Evolutionary conservation across 2,888 invertebrate genomes (phyloP).

Genomic region (Hypomecis atomaria): DNA sequence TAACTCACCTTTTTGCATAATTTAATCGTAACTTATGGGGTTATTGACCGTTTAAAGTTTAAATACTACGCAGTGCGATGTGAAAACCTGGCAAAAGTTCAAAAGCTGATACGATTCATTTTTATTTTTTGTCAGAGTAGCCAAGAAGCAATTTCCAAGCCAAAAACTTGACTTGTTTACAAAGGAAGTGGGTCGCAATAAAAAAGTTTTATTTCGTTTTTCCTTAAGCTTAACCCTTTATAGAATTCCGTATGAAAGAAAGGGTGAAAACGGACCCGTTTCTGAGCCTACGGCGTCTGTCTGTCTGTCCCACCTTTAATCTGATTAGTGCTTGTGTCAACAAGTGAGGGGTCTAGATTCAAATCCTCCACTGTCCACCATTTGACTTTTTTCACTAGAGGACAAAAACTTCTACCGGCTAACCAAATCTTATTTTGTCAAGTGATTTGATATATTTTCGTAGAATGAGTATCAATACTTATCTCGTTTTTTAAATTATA

Average conservation of each 20-base stretch:
- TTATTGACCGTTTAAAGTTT: slow-evolving; percentile 49
- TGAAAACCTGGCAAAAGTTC: slow-evolving; percentile 53
- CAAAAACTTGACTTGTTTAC: slow-evolving; percentile 34
- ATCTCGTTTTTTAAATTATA: too few species aligned
- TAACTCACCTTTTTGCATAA: too few species aligned
- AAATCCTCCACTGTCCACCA: too few species aligned
- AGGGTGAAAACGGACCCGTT: background rate
- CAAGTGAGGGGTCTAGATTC: too few species aligned
- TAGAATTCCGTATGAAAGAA: background rate
- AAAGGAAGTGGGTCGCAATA: slow-evolving; percentile 8
- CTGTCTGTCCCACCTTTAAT: too few species aligned
- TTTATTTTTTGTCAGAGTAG: slow-evolving; percentile 34
- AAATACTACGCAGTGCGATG: slow-evolving; percentile 27
- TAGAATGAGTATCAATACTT: too few species aligned
- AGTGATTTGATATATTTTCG: too few species aligned
- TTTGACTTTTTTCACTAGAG: too few species aligned
- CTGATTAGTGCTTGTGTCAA: too few species aligned
- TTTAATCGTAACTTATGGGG: slow-evolving; percentile 24
- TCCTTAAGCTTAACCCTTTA: slow-evolving; percentile 22
- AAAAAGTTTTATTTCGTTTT: slow-evolving; percentile 13
- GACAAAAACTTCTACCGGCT: too few species aligned
- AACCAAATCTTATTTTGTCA: too few species aligned
- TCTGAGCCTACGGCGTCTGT: too few species aligned
- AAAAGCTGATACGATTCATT: slow-evolving; percentile 42
- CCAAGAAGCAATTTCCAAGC: slow-evolving; percentile 23